A percentile compares a stretch with the other conserved stretches of the same genome.
phyloP scores from a whole-genome alignment of 2,113 vertebrate genomes.

The Cettia cetti region DNA sequence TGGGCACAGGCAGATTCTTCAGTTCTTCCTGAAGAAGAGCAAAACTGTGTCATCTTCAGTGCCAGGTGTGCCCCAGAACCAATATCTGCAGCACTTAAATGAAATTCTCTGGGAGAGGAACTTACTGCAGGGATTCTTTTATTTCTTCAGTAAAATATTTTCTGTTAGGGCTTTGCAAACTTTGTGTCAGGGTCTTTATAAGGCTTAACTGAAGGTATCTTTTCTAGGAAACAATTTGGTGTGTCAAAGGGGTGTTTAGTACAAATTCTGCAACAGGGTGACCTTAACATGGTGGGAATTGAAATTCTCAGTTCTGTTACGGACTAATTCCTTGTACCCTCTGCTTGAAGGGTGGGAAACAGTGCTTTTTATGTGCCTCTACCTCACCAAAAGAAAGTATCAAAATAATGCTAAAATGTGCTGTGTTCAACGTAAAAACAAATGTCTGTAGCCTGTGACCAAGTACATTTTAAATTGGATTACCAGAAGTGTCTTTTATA shows the following conservation, averaged over 20 bases:
- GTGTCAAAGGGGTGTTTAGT: background rate
- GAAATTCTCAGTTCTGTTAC: accelerated
- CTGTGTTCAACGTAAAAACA: background rate
- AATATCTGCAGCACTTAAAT: background rate
- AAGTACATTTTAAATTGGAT: background rate
- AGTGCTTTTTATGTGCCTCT: background rate
- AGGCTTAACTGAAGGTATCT: background rate
- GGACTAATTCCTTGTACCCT: background rate
- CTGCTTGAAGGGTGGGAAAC: background rate
- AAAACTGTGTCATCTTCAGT: background rate
- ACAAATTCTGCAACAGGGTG: background rate
- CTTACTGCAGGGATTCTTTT: background rate
- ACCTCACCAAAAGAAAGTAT: background rate
- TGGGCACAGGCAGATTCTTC: background rate
- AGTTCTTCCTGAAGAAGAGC: background rate
- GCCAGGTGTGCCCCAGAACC: background rate
- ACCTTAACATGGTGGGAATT: background rate
- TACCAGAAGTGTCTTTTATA: background rate
- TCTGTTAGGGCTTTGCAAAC: background rate
- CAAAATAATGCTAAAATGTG: background rate
- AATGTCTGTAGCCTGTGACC: background rate
- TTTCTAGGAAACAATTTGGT: background rate
- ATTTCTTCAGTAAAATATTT: background rate
- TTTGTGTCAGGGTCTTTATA: background rate
- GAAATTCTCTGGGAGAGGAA: background rate